Evolutionary conservation across 2,797 vertebrate species (phyloP), one percentile per base, ranked within the genome.

Genomic region (Schizopygopsis pylzovi): DNA sequence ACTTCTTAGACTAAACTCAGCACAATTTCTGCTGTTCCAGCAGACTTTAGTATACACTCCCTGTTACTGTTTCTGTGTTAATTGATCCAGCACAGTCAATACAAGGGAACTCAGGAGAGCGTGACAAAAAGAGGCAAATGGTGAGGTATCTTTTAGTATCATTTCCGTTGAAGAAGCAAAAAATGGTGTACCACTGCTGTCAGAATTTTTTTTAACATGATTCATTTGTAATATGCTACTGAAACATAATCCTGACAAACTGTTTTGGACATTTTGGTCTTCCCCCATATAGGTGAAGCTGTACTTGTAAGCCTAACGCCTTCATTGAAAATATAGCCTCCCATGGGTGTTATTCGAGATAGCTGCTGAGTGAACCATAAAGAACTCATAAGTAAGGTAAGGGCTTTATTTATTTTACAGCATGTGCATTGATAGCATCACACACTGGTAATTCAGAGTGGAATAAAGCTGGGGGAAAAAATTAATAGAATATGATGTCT

Each of bases 61-160:
- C 45, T 59, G 80, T 59, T 67, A 68, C 61, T 28, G 33, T 28
- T 68, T 67, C 45, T 39, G 61, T 37, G 49, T 71, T 79, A 70
- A 79, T 59, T 79, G 83, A 70, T 79, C 73, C 37, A 78, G 73
- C 15, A 41, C 33, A 70, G 25, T 79, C 73, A 84, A 79, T 84
- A 59, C 33, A n/a, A 59, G 39, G 20, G 63, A 79, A 47, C 1
- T 3, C 16, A 4, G 0, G 6, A 6, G 1, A 6, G 18, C 39
- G 6, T 18, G 33, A 61, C 22, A 25, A 56, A 72, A 43, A 28
- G 16, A 65, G 15, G 28, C 28, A 54, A 68, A 84, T 52, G 12
- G 15, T 1, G 6, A 84, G 37, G 61, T 41, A 11, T 45, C 10
- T 79, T 52, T 75, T 52, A 37, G 47, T 5, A 20, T 76, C 11